These are phyloP conservation scores for Nomia melanderi DNA, from an alignment of 1,140 invertebrate genomes.

Conservation along the genomic window DNA sequence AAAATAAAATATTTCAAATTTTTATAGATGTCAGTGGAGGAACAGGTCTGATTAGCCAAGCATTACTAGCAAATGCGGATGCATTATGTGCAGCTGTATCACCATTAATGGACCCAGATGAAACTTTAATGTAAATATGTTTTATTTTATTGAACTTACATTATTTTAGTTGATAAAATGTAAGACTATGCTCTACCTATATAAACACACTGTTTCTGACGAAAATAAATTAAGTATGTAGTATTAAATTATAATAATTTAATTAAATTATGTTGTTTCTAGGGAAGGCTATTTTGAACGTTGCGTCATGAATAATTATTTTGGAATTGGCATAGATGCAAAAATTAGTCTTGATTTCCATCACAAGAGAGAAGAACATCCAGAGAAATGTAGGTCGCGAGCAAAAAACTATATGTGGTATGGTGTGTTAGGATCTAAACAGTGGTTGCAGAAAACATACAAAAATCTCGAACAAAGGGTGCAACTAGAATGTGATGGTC, in stretches of 20 bases:
- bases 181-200: too few relatives aligned
- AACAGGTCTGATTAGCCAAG: conserved; percentile 93
- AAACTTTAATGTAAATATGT: conserved; percentile 87
- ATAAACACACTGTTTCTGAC: too few relatives aligned
- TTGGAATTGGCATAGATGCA: conserved; percentile 99
- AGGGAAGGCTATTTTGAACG: conserved; percentile 95
- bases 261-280: background rate
- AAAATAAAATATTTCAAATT: conserved; percentile 13
- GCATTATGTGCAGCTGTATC: conserved; percentile 96
- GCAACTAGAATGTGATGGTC: conserved; percentile 95
- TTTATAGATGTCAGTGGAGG: conserved; percentile 83
- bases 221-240: too few relatives aligned
- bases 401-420: conserved; percentile 99
- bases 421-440: conserved; percentile 96
- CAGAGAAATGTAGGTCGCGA: conserved; percentile 96
- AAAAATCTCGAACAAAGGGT: conserved; percentile 98
- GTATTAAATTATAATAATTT: too few relatives aligned
- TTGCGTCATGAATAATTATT: conserved; percentile 99
- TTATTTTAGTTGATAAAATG: too few relatives aligned
- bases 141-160: conserved; percentile 15
- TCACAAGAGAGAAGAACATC: conserved; percentile 98
- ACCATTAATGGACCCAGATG: conserved; percentile 95
- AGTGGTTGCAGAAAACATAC: conserved; percentile 94
- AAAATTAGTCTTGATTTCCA: conserved; percentile 99
- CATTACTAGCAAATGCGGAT: conserved; percentile 97